These are phyloP conservation scores for Sinohyriopsis cumingii DNA, from an alignment of 2,888 invertebrate species.

Conservation along the genomic window DNA sequence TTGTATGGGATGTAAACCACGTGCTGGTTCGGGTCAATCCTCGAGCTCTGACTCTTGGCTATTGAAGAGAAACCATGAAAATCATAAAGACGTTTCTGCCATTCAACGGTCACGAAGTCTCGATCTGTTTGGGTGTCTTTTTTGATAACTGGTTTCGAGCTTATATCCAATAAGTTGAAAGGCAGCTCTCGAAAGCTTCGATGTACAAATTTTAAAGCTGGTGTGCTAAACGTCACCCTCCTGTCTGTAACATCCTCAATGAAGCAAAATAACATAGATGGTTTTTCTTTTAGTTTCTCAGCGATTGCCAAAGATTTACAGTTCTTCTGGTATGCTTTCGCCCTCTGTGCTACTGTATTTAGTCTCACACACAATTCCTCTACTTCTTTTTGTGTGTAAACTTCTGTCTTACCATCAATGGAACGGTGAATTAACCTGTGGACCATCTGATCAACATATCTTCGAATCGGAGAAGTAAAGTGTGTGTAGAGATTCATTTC, in stretches of 20 bases:
- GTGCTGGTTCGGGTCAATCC: neutral
- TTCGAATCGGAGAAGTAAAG: conserved; percentile 50
- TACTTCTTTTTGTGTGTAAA: conserved; percentile 33
- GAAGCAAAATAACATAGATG: conserved; percentile 27
- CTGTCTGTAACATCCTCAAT: conserved; percentile 36
- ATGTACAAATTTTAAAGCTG: conserved; percentile 26
- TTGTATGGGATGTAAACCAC: too few species aligned
- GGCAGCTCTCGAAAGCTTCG: conserved; percentile 26
- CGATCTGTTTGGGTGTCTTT: conserved; percentile 16
- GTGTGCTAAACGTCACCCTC: conserved; percentile 33
- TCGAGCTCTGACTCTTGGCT: neutral
- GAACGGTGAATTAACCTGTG: conserved; percentile 38
- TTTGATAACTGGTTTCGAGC: conserved; percentile 30
- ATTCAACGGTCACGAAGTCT: conserved; percentile 24
- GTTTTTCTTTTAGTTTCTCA: conserved; percentile 21
- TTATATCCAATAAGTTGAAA: conserved; percentile 35
- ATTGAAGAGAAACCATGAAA: neutral
- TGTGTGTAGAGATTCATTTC: conserved; percentile 33
- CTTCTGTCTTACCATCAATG: conserved; percentile 21
- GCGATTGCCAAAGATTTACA: conserved; percentile 33
- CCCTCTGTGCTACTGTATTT: conserved; percentile 32
- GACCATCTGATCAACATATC: conserved; percentile 40
- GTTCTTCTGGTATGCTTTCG: conserved; percentile 36
- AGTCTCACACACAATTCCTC: conserved; percentile 34
- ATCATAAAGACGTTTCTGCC: conserved; percentile 40